Conservation (phyloP, 1,140 invertebrate species). For the Galleria mellonella region DNA sequence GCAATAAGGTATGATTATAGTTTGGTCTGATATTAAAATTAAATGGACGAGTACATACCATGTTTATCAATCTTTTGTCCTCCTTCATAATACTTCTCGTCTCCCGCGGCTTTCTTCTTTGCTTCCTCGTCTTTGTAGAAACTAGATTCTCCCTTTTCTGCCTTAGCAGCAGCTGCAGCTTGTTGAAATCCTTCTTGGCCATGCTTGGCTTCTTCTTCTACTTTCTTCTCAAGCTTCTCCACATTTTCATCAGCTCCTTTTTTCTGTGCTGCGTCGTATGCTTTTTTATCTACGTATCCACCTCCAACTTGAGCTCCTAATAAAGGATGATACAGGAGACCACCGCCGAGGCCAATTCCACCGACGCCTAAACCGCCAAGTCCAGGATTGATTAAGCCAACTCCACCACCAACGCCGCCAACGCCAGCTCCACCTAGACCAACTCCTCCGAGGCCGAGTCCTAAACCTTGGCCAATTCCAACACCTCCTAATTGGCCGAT, state of each 20-base stretch:
- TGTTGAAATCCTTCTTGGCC: constrained; percentile 73
- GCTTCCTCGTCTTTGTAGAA: constrained; percentile 75
- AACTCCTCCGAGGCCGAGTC: constrained; percentile 15
- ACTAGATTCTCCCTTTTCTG: constrained; percentile 73
- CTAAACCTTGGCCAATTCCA: constrained; percentile 33
- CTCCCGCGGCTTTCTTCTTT: constrained; percentile 74
- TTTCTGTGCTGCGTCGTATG: constrained; percentile 73
- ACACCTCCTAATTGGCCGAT: constrained; percentile 26
- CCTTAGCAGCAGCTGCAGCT: constrained; percentile 65
- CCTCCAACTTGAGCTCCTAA: constrained; percentile 57
- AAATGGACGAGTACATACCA: constrained; percentile 43
- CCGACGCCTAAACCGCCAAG: constrained; percentile 19
- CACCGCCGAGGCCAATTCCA: constrained; percentile 33
- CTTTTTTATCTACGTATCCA: constrained; percentile 72
- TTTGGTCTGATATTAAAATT: background rate
- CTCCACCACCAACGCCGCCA: constrained; percentile 20
- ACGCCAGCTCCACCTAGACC: constrained; percentile 12
- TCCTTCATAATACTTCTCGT: constrained; percentile 75
- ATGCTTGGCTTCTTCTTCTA: constrained; percentile 70
- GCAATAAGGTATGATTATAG: no score
- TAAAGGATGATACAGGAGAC: constrained; percentile 45
- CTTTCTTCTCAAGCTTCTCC: constrained; percentile 72
- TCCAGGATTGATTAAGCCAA: constrained; percentile 19
- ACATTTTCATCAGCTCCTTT: constrained; percentile 71
- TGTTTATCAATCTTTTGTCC: constrained; percentile 74